Conservation (phyloP, 1,140 invertebrate genomes). For the Zaprionus taronus region DNA sequence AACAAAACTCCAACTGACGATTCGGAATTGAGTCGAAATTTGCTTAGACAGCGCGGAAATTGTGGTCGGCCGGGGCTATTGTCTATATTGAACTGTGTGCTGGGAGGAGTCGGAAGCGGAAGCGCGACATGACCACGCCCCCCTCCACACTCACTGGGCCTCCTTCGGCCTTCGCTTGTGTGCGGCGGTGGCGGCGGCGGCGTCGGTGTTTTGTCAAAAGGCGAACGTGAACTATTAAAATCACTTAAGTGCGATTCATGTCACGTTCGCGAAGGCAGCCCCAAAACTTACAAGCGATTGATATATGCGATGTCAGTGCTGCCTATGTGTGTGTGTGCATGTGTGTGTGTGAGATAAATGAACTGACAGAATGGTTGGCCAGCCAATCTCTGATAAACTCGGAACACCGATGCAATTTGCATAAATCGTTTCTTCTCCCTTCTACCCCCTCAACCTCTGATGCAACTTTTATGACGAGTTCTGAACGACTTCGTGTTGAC, state of each 20-base stretch:
- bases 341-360: conserved; percentile 55
- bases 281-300: conserved; percentile 72
- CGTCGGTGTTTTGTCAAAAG: conserved; percentile 68
- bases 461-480: conserved; percentile 28
- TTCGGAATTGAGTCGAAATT: conserved; percentile 49
- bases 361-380: conserved; percentile 49
- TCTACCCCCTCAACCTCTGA: not conserved
- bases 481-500: conserved; percentile 18
- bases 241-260: conserved; percentile 80
- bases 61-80: conserved; percentile 47
- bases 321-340: conserved; percentile 16
- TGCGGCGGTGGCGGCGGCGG: conserved; percentile 30
- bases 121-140: conserved; percentile 36
- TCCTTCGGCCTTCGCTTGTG: not conserved
- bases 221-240: conserved; percentile 83
- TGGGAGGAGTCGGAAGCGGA: conserved; percentile 42
- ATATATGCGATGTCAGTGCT: conserved; percentile 64
- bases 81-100: conserved; percentile 38
- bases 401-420: conserved; percentile 44
- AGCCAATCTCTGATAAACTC: conserved; percentile 50
- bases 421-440: conserved; percentile 41
- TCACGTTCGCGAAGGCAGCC: conserved; percentile 64
- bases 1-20: conserved; percentile 36
- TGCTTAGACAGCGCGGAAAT: conserved; percentile 68
- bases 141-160: not conserved